Evolutionary conservation across 2,113 vertebrate species (phyloP).

Genomic region (Campylomormyrus tamandua): DNA sequence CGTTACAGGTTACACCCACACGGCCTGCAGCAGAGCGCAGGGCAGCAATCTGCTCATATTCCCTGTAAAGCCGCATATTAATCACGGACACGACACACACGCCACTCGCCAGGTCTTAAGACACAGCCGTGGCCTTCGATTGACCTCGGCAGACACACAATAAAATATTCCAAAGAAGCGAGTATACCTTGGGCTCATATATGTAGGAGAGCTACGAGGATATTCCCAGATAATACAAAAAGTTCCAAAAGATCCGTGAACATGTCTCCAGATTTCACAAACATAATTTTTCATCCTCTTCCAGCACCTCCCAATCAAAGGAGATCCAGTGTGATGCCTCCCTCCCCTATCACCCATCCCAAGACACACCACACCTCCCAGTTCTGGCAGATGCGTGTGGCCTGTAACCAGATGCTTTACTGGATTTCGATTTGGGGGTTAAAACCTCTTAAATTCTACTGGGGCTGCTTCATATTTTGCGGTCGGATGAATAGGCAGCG

Average conservation of each 20-base stretch:
- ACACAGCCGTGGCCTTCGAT: not conserved
- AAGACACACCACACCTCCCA: not conserved
- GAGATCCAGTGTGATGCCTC: not conserved
- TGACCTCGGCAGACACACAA: not conserved
- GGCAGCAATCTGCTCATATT: slow-evolving; percentile 31
- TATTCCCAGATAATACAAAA: not conserved
- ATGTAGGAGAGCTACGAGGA: not conserved
- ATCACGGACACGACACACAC: slow-evolving; percentile 42
- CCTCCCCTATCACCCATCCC: not conserved
- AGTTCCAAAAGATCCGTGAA: not conserved
- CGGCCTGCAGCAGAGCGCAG: slow-evolving; percentile 34
- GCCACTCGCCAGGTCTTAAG: not conserved
- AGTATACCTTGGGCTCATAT: not conserved
- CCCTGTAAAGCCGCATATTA: slow-evolving; percentile 43
- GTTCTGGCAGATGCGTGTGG: not conserved
- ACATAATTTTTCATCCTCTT: not conserved
- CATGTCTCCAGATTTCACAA: not conserved
- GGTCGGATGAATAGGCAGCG: not conserved
- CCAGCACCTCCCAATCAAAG: not conserved
- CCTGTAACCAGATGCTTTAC: not conserved
- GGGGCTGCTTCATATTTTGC: not conserved
- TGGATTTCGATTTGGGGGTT: not conserved
- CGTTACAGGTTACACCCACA: slow-evolving; percentile 45
- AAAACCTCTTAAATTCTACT: not conserved
- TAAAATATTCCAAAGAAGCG: not conserved